Evolutionary conservation across 2,888 invertebrate genomes (phyloP), one percentile per base, ranked within the genome.

Genomic region (Parochlus steinenii): DNA sequence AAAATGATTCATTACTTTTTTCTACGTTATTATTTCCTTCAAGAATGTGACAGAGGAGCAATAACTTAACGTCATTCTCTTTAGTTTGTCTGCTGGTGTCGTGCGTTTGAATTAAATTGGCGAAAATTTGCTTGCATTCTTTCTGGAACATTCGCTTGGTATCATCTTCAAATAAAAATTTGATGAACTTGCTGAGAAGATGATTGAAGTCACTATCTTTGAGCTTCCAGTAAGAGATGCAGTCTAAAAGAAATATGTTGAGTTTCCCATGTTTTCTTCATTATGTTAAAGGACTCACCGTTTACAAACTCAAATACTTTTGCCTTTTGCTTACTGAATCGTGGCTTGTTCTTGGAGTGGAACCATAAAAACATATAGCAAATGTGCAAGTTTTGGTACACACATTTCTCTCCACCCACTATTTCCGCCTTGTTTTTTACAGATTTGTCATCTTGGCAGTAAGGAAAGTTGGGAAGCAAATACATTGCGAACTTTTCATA

Each of bases 401-500:
- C 41, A 45, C 68, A 72, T 39, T 56, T 52, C 11, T 56, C 53
- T 6, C 57, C 56, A 5, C 49, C 50, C 28, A 50, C 48, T n/a
- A n/a, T n/a, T 29, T 56, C 46, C 37, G 44, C 64, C 18, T 52
- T 50, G 37, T 60, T 52, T 38, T 46, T 45, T 29, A 43, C 43
- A 10, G 43, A 39, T 10, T 28, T 42, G 29, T 55, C 50, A 42
- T 57, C 61, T 40, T 65, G 64, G 5, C 57, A 55, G 52, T 69
- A 74, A 2, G 74, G 74, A 44, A 74, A 73, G 31, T 59, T 55
- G 22, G 49, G 50, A 2, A 77, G 52, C 41, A 78, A 62, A 51
- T 67, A 64, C 37, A 62, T 64, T 4, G 61, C 56, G 46, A 72
- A 74, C 26, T 55, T 51, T 10, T 59, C 56, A 2, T 64, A 58